Percentiles rank a stretch among this genome's conserved stretches.
phyloP scores from a whole-genome alignment of 2,113 vertebrate genomes.

The Thamnaconus septentrionalis region DNA sequence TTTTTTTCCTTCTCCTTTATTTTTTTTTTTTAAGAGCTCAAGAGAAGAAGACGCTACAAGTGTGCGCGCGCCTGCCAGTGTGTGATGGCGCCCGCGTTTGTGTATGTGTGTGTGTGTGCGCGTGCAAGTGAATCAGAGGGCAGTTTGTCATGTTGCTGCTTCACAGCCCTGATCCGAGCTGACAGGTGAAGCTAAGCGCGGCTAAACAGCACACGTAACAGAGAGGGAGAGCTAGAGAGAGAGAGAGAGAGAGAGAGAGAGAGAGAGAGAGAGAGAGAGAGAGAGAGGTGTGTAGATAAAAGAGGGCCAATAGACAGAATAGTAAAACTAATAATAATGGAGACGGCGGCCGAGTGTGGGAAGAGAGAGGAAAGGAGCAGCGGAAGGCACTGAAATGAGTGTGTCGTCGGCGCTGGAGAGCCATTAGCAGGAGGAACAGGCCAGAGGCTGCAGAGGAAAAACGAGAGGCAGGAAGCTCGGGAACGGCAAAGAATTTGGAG shows the following conservation, averaged over 20 bases:
- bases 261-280: slow-evolving; percentile 8
- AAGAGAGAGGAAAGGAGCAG: slow-evolving; percentile 34
- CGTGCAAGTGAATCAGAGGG: slow-evolving; percentile 73
- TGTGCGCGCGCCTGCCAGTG: slow-evolving; percentile 33
- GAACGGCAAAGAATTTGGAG: slow-evolving; percentile 19
- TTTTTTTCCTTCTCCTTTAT: not conserved
- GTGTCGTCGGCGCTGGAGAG: slow-evolving; percentile 22
- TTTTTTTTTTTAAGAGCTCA: too few species aligned
- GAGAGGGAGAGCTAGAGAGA: slow-evolving; percentile 18
- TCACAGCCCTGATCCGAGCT: slow-evolving; percentile 72
- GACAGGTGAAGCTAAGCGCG: slow-evolving; percentile 79
- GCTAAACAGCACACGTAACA: slow-evolving; percentile 71
- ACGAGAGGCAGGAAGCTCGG: not conserved
- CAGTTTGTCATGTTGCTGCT: slow-evolving; percentile 77
- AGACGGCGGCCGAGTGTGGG: not conserved
- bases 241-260: slow-evolving; percentile 11
- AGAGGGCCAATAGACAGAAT: slow-evolving; percentile 1
- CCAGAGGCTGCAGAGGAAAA: slow-evolving; percentile 9
- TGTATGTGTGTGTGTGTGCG: slow-evolving; percentile 34
- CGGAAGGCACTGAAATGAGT: slow-evolving; percentile 31
- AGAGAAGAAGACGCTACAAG: slow-evolving; percentile 49
- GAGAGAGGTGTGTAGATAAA: not conserved
- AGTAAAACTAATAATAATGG: not conserved
- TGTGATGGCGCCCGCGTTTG: slow-evolving; percentile 53
- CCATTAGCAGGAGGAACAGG: slow-evolving; percentile 49